These are phyloP conservation scores for Hephaestus fuliginosus DNA, from an alignment of 2,797 vertebrate genomes.

Conservation along the genomic window DNA sequence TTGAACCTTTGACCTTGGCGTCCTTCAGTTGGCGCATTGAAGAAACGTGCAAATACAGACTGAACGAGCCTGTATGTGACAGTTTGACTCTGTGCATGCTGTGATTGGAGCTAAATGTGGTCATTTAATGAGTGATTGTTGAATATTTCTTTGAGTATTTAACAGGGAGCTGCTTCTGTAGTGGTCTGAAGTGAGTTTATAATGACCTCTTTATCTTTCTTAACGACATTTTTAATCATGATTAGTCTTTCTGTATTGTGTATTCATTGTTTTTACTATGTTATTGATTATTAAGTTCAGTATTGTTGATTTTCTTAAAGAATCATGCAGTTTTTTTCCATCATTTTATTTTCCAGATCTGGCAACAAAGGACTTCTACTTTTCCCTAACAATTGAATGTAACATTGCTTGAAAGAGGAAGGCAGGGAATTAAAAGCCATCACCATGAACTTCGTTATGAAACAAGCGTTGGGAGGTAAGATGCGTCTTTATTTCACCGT, in stretches of 20 bases:
- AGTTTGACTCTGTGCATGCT: background rate
- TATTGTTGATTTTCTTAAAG: background rate
- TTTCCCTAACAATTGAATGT: constrained; percentile 84
- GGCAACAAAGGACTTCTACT: constrained; percentile 71
- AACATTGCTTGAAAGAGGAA: constrained; percentile 82
- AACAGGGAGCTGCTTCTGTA: background rate
- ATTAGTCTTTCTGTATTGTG: background rate
- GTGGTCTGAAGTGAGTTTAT: background rate
- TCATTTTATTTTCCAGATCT: constrained; percentile 67
- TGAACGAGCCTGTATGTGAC: background rate
- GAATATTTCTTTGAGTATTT: background rate
- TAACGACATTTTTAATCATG: background rate
- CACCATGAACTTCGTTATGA: constrained; percentile 97
- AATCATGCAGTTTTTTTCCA: background rate
- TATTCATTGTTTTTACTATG: background rate
- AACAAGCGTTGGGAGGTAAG: constrained; percentile 96
- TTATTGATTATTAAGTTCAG: background rate
- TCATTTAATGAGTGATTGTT: background rate
- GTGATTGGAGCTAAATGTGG: background rate
- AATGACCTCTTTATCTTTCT: background rate
- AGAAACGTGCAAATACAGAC: constrained; percentile 5
- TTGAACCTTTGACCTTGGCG: constrained; percentile 80
- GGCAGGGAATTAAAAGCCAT: constrained; percentile 89
- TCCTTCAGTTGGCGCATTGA: constrained; percentile 78
- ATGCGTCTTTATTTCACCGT: constrained; percentile 23